Base-by-base conservation (phyloP, 2,797 vertebrate genomes). In the Darevskia nairensis region DNA sequence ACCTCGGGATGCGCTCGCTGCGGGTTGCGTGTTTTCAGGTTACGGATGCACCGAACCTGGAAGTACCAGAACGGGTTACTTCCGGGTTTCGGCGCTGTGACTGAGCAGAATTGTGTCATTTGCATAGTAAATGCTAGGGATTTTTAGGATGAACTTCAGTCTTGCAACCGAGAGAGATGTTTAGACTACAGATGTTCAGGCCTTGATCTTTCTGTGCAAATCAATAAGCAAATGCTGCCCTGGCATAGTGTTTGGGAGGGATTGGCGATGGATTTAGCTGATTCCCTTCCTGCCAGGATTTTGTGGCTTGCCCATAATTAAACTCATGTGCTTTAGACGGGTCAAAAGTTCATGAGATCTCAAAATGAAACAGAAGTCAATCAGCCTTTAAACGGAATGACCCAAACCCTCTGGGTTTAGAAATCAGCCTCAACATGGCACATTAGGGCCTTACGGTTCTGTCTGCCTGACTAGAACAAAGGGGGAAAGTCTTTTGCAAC, bases 341-440 rank as follows among this genome's bases (percentile, higher is more conserved):
- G 41, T 29, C 59, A 87, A 3, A 87, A 66, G 35, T 91, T 86
- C 41, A 87, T 55, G 59, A n/a, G 64, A 64, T 17, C 32, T 23
- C 17, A 78, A 78, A n/a, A 35, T 66, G 32, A 21, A 39, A 76
- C 29, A 64, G 46, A 76, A 90, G 11, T 3, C 2, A 81, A 1
- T 77, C 71, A 11, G 3, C 78, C 1, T 61, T 69, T 50, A 23
- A 84, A 81, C 3, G 8, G 86, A 2, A 2, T 84, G 21, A 84
- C 74, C 8, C 29, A 76, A 74, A 86, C 90, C 0, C 79, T 91
- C 61, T 87, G 46, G 25, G 2, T 39, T 69, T 87, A 6, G 55
- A 84, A 41, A 80, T 84, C 84, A 2, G 9, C 64, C 86, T 59
- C 78, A 82, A 68, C 86, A 27, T 39, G 39, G 23, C 55, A 85